phyloP scores from a whole-genome alignment of 2,797 vertebrate genomes.

The Karalla daura region DNA sequence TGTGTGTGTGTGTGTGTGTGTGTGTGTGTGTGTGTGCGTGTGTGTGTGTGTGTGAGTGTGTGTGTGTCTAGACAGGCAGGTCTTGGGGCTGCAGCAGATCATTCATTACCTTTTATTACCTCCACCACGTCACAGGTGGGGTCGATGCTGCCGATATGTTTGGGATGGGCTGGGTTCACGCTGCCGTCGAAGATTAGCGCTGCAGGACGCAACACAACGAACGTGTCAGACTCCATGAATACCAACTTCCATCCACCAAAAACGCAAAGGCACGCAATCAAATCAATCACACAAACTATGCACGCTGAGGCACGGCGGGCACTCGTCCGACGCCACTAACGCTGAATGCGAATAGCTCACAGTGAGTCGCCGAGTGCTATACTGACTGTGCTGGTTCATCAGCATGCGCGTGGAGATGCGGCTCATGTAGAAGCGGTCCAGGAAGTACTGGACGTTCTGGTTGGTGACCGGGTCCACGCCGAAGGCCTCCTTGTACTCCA shows the following conservation, averaged over 20 bases:
- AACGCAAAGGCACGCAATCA: too few relatives aligned
- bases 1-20: neutral
- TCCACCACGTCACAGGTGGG: slow-evolving; percentile 94
- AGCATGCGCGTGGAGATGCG: slow-evolving; percentile 98
- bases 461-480: slow-evolving; percentile 94
- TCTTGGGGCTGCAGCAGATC: neutral
- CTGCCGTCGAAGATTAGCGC: slow-evolving; percentile 95
- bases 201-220: slow-evolving; percentile 61
- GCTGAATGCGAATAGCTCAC: slow-evolving; percentile 65
- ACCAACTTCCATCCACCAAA: neutral
- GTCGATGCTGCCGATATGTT: slow-evolving; percentile 97
- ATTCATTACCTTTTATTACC: slow-evolving; percentile 90
- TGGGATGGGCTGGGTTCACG: slow-evolving; percentile 90
- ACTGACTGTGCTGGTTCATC: slow-evolving; percentile 99
- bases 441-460: slow-evolving; percentile 98
- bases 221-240: neutral
- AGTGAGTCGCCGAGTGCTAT: slow-evolving; percentile 62
- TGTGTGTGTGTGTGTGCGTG: neutral
- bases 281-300: too few relatives aligned
- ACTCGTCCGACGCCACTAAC: slow-evolving; percentile 7
- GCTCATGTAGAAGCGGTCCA: slow-evolving; percentile 99
- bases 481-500: slow-evolving; percentile 95
- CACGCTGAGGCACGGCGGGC: neutral
- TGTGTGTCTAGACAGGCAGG: neutral
- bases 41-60: neutral